Conservation (phyloP, 1,140 invertebrate species). For the Drosophila subpulchrella region DNA sequence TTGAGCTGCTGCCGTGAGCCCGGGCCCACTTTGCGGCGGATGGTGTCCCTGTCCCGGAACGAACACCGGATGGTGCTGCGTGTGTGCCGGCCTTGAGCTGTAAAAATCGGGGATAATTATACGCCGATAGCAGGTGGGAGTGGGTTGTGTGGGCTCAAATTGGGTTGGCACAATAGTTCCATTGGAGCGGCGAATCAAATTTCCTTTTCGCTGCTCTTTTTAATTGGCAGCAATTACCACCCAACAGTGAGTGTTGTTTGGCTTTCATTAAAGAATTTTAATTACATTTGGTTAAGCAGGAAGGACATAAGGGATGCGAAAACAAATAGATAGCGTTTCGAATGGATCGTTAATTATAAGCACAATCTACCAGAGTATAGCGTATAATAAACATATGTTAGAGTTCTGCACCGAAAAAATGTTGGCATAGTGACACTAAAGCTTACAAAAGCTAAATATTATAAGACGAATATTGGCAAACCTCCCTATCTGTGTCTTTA, state of each 20-base stretch:
- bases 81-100: slow-evolving; percentile 64
- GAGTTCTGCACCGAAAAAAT: too few species aligned
- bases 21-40: slow-evolving; percentile 35
- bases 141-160: neutral
- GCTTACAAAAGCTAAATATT: too few species aligned
- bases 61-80: slow-evolving; percentile 73
- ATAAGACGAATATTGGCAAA: neutral
- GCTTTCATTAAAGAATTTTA: slow-evolving; percentile 49
- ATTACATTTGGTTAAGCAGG: slow-evolving; percentile 31
- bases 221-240: slow-evolving; percentile 42
- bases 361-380: neutral
- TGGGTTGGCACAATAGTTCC: slow-evolving; percentile 18
- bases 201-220: slow-evolving; percentile 25
- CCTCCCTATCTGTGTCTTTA: too few species aligned
- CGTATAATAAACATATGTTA: too few species aligned
- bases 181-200: slow-evolving; percentile 11
- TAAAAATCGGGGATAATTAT: slow-evolving; percentile 30
- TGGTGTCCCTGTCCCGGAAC: slow-evolving; percentile 58
- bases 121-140: neutral
- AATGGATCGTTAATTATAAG: slow-evolving; percentile 2
- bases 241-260: slow-evolving; percentile 26
- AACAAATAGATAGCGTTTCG: neutral
- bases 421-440: too few species aligned
- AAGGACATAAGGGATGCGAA: slow-evolving; percentile 4
- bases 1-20: slow-evolving; percentile 70